A percentile compares a stretch with the other conserved stretches of the same genome.
These are phyloP conservation scores for Ormyrus thymus DNA, from an alignment of 2,888 invertebrate species.

Conservation along the genomic window DNA sequence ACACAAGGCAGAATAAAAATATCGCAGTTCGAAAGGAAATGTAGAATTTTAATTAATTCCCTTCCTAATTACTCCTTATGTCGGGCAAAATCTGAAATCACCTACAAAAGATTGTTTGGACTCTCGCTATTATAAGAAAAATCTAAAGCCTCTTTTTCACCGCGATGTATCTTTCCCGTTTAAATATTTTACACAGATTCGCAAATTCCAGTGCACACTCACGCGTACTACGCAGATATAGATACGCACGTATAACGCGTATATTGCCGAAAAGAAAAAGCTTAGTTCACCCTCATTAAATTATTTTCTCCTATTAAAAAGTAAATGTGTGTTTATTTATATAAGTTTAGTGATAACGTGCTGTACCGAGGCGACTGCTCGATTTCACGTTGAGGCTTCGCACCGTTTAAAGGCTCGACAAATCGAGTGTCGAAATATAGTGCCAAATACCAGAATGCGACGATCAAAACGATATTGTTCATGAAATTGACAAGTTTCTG, in stretches of 20 bases:
- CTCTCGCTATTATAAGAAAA: slow-evolving; percentile 40
- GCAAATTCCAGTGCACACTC: slow-evolving; percentile 33
- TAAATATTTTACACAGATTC: slow-evolving; percentile 48
- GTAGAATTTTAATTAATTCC: not conserved
- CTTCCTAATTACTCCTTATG: slow-evolving; percentile 11
- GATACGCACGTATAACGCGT: slow-evolving; percentile 43
- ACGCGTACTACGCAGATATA: slow-evolving; percentile 34
- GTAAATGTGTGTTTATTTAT: slow-evolving; percentile 45
- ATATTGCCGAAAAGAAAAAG: slow-evolving; percentile 44
- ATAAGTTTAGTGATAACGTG: slow-evolving; percentile 40
- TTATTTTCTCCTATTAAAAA: slow-evolving; percentile 48
- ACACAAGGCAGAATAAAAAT: slow-evolving; percentile 23
- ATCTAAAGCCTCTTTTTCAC: slow-evolving; percentile 19
- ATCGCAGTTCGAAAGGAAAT: slow-evolving; percentile 5
- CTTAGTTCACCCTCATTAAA: slow-evolving; percentile 28
- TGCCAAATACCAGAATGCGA: slow-evolving; percentile 36
- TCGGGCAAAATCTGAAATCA: slow-evolving; percentile 42
- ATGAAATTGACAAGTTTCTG: slow-evolving; percentile 46
- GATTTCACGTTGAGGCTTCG: slow-evolving; percentile 35
- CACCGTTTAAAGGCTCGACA: slow-evolving; percentile 27
- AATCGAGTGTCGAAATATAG: slow-evolving; percentile 29
- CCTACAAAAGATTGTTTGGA: slow-evolving; percentile 46
- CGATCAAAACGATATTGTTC: slow-evolving; percentile 38
- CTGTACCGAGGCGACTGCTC: slow-evolving; percentile 25
- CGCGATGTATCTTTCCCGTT: slow-evolving; percentile 23